Conservation (phyloP, 2,888 invertebrate genomes). For the Colletes collaris region DNA sequence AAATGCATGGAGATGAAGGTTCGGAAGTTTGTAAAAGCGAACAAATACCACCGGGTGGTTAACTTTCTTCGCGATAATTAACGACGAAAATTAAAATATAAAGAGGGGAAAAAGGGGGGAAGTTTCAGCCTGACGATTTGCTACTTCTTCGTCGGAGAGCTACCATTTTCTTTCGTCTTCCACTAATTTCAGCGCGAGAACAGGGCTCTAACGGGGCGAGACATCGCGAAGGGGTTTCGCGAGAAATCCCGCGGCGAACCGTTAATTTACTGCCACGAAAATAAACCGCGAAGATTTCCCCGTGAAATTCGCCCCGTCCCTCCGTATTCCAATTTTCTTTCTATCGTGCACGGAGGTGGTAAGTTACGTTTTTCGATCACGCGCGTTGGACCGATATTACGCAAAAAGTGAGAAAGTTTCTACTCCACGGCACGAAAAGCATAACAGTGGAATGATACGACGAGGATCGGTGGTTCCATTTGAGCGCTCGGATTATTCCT, state of each 20-base stretch:
- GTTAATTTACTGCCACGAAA: constrained; percentile 75
- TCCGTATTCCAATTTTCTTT: constrained; percentile 48
- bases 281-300: constrained; percentile 68
- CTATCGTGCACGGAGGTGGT: constrained; percentile 46
- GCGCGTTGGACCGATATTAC: constrained; percentile 17
- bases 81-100: constrained; percentile 48
- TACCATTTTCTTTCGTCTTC: constrained; percentile 39
- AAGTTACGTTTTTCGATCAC: constrained; percentile 48
- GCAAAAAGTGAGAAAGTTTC: constrained; percentile 12
- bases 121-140: constrained; percentile 37
- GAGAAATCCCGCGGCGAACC: constrained; percentile 66
- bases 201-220: constrained; percentile 65
- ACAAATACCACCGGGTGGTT: constrained; percentile 14
- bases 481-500: too few relatives aligned
- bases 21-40: neutral
- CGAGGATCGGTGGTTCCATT: too few relatives aligned
- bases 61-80: constrained; percentile 49
- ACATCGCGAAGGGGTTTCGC: constrained; percentile 56
- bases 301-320: constrained; percentile 59
- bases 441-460: too few relatives aligned
- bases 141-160: constrained; percentile 28
- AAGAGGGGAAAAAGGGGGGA: constrained; percentile 20
- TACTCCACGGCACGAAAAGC: too few relatives aligned
- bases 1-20: constrained; percentile 29
- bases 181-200: constrained; percentile 60